Evolutionary conservation across 2,113 vertebrate species (phyloP), one percentile per base, ranked within the genome.

Genomic region (Scopus umbretta): DNA sequence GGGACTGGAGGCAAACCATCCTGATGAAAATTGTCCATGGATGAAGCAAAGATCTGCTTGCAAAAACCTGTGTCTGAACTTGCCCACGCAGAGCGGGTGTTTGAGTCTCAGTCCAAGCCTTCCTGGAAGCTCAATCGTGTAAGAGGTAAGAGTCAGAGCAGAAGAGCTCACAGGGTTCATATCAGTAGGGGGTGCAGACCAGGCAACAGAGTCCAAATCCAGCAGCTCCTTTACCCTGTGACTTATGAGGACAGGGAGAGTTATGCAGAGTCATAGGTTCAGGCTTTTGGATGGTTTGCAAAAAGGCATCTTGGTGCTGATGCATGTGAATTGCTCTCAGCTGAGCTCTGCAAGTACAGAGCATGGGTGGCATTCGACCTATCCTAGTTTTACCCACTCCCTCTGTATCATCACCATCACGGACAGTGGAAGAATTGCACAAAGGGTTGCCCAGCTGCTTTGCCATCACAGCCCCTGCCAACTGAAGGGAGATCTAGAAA

Each of bases 31-130:
- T 50, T 55, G 81, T 70, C 92, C 38, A 66, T 16, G 17, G 40
- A 11, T 82, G 66, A 95, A 96, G 87, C 92, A 96, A 94, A 95
- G 81, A 85, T 19, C 2, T 26, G 56, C 90, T 90, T 93, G 90
- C 78, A 82, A 80, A 93, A 92, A 86, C 71, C 62, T 73, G 16
- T 58, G 81, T 92, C 92, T 96, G 74, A 95, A 90, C 93, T 75
- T 90, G 96, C 81, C 85, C 92, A 80, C 0, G 2, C 49, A 61
- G 61, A 75, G 68, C 3, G 43, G 42, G 18, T 89, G 76, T 88
- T 75, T 78, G 38, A 50, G 47, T 81, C 56, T 84, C 59, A 76
- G 66, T 72, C 40, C 66, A 58, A 86, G 55, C 18, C 72, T 61
- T 93, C 75, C 67, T 78, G 86, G 29, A 90, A 93, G 66, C 74